These are phyloP conservation scores for Andrena bucephala DNA, from an alignment of 2,888 invertebrate species.

Conservation along the genomic window DNA sequence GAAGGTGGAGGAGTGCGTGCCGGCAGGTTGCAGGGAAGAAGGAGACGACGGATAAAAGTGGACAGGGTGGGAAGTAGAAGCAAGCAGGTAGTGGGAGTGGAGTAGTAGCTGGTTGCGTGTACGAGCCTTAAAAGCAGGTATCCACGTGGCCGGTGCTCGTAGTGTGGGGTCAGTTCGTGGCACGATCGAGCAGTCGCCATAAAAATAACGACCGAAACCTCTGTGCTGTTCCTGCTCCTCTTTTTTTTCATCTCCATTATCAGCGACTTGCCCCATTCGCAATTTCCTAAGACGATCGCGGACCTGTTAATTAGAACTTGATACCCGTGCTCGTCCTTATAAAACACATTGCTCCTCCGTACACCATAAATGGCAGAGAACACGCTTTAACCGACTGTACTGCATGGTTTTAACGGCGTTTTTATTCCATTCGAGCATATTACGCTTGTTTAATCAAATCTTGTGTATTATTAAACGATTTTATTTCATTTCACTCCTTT, in stretches of 20 bases:
- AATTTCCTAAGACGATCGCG: background rate
- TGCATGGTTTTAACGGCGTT: background rate
- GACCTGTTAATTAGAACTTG: background rate
- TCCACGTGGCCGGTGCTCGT: conserved; percentile 67
- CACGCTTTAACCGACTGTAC: background rate
- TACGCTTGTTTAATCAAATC: too few species aligned
- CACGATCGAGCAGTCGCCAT: conserved; percentile 25
- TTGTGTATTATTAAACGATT: too few species aligned
- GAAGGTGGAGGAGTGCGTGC: conserved; percentile 65
- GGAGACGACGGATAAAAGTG: conserved; percentile 56
- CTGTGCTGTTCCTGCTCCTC: background rate
- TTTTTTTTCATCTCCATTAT: background rate
- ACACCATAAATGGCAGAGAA: background rate
- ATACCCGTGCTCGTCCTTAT: background rate
- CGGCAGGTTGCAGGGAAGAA: conserved; percentile 48
- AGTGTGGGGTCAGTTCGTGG: conserved; percentile 42
- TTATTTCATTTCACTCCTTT: too few species aligned
- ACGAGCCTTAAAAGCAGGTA: conserved; percentile 64
- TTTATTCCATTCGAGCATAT: background rate
- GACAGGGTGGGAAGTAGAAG: conserved; percentile 49
- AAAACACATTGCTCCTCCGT: background rate
- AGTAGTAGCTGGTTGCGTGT: conserved; percentile 57
- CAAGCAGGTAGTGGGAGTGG: conserved; percentile 67
- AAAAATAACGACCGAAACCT: conserved; percentile 36
- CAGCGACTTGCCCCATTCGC: background rate